phyloP scores from a whole-genome alignment of 1,140 invertebrate species.

The Heliconius congener region DNA sequence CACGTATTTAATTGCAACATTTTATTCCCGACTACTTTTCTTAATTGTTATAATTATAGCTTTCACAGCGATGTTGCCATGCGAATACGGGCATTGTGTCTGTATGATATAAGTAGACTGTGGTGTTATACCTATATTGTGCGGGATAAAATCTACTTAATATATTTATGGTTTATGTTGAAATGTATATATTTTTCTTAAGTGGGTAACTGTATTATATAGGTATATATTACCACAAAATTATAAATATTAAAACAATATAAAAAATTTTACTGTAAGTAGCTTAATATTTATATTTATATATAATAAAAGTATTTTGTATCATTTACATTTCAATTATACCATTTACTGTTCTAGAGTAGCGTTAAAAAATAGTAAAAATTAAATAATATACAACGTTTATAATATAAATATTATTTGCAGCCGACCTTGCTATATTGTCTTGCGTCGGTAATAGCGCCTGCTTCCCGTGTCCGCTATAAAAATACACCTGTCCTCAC shows the following conservation, averaged over 20 bases:
- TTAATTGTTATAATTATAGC: slow-evolving; percentile 70
- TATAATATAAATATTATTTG: background rate
- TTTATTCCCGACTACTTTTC: slow-evolving; percentile 59
- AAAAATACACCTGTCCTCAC: slow-evolving; percentile 14
- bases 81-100: slow-evolving; percentile 37
- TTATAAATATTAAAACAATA: too few relatives aligned
- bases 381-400: background rate
- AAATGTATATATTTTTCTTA: background rate
- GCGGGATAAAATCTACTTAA: background rate
- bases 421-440: slow-evolving; percentile 15
- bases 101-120: slow-evolving; percentile 17
- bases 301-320: too few relatives aligned
- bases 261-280: too few relatives aligned
- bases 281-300: too few relatives aligned
- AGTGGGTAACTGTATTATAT: background rate
- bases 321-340: too few relatives aligned
- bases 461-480: slow-evolving; percentile 4
- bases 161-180: background rate
- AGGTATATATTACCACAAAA: too few relatives aligned
- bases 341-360: too few relatives aligned
- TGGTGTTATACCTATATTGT: background rate
- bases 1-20: slow-evolving; percentile 62
- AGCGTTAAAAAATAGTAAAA: background rate
- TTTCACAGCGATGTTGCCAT: slow-evolving; percentile 46
- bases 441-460: background rate